Evolutionary conservation across 2,888 invertebrate species (phyloP).

Genomic region (Drosophila fulvimacula): DNA sequence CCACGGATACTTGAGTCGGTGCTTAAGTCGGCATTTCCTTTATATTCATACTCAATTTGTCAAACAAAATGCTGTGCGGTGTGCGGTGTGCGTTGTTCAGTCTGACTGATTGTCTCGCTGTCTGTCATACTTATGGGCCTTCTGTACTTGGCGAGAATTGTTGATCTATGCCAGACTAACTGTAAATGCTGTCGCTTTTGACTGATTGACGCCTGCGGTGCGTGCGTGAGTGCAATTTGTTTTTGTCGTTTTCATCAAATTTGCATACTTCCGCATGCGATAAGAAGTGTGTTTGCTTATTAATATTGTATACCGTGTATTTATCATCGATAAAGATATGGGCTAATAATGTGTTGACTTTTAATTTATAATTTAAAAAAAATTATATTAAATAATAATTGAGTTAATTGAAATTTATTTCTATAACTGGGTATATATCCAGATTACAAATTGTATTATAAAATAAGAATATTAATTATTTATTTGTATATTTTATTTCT

Average conservation of each 20-base stretch:
- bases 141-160: conserved; percentile 24
- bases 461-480: too few relatives aligned
- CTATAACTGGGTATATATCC: too few relatives aligned
- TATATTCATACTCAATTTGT: conserved; percentile 54
- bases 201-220: conserved; percentile 62
- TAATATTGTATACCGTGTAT: conserved; percentile 21
- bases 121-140: conserved; percentile 49
- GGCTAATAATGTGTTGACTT: not conserved
- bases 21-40: conserved; percentile 51
- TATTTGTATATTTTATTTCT: too few relatives aligned
- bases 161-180: conserved; percentile 46
- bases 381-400: too few relatives aligned
- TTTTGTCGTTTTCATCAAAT: conserved; percentile 50
- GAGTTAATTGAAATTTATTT: too few relatives aligned
- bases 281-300: conserved; percentile 12
- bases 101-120: conserved; percentile 37
- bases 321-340: not conserved
- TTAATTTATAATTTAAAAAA: not conserved
- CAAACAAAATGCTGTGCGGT: conserved; percentile 35
- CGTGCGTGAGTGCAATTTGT: conserved; percentile 55
- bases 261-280: conserved; percentile 44
- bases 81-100: not conserved
- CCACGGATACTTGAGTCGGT: conserved; percentile 37
- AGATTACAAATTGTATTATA: too few relatives aligned
- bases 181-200: conserved; percentile 53